Conservation (phyloP, 1,140 invertebrate species). For the Pseudomyrmex flavicornis region DNA sequence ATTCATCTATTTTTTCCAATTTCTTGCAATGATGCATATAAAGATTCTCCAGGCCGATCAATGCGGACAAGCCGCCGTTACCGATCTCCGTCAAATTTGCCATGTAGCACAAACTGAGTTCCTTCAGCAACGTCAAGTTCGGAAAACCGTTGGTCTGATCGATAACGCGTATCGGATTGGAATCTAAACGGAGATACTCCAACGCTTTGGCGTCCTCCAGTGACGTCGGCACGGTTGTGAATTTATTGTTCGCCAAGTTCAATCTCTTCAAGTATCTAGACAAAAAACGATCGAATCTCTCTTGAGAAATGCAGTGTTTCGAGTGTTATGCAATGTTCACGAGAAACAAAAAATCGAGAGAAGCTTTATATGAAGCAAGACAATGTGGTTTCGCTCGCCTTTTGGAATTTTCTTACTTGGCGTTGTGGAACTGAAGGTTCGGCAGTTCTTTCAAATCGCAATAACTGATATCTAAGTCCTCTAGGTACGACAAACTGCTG, state of each 20-base stretch:
- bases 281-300: neutral
- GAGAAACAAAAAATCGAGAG: neutral
- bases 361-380: neutral
- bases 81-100: conserved; percentile 86
- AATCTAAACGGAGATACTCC: conserved; percentile 87
- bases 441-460: conserved; percentile 88
- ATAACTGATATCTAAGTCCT: conserved; percentile 89
- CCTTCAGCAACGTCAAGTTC: conserved; percentile 86
- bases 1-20: conserved; percentile 86
- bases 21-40: conserved; percentile 87
- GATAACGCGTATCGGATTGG: conserved; percentile 88
- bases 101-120: conserved; percentile 89
- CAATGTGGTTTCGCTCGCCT: neutral
- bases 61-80: conserved; percentile 83
- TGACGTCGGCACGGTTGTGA: conserved; percentile 87
- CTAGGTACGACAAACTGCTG: conserved; percentile 87
- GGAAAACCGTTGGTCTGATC: conserved; percentile 86
- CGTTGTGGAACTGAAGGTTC: conserved; percentile 87
- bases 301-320: neutral
- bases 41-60: conserved; percentile 85
- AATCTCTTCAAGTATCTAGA: conserved; percentile 87
- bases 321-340: neutral
- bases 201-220: conserved; percentile 87
- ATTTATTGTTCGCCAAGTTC: conserved; percentile 89
- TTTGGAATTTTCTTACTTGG: conserved; percentile 38